Percentiles rank a stretch among this genome's conserved stretches.
Conservation (phyloP, 1,140 invertebrate species). For the Leptinotarsa texana region DNA sequence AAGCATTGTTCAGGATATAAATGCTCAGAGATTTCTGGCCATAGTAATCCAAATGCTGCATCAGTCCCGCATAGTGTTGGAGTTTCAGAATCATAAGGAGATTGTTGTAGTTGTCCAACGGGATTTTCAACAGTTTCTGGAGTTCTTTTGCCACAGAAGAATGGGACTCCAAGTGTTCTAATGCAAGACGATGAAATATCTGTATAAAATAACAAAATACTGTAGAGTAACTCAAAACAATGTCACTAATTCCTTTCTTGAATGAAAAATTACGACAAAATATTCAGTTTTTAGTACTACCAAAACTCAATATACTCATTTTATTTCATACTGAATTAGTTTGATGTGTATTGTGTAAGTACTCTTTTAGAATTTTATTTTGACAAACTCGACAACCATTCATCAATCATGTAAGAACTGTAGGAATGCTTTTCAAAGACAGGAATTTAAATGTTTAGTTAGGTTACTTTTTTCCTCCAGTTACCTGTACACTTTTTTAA, state of each 20-base stretch:
- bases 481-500: no score
- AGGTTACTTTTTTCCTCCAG: no score
- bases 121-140: constrained; percentile 90
- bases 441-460: no score
- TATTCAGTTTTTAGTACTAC: not conserved
- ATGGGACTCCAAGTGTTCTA: constrained; percentile 71
- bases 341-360: no score
- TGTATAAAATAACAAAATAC: constrained; percentile 30
- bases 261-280: not conserved
- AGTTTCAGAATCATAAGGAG: constrained; percentile 83
- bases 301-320: no score
- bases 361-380: no score
- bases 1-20: constrained; percentile 84
- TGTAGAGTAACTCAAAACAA: not conserved
- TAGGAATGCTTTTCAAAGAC: no score
- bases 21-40: constrained; percentile 86
- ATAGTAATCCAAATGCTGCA: constrained; percentile 88
- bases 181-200: constrained; percentile 53
- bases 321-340: no score
- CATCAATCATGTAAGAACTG: no score
- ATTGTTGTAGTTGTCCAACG: constrained; percentile 93
- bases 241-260: no score
- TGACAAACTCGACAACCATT: no score
- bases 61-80: constrained; percentile 81
- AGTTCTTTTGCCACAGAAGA: constrained; percentile 89